A percentile compares a stretch with the other conserved stretches of the same genome.
Conservation (phyloP, 1,140 invertebrate genomes). For the Brachionus asplanchnoidis region DNA sequence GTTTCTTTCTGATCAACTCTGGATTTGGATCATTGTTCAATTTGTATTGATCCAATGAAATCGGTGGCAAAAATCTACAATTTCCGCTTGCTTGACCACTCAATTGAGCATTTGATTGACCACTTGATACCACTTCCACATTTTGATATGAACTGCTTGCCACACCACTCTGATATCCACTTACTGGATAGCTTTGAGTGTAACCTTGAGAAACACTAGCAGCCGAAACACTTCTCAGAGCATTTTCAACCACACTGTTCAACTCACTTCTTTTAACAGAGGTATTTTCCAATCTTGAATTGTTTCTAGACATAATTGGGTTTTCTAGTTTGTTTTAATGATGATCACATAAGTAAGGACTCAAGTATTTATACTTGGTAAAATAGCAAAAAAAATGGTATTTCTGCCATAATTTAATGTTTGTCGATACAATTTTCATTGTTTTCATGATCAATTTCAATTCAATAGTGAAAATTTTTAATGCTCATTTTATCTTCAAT, state of each 20-base stretch:
- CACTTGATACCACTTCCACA: background rate
- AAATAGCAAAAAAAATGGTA: background rate
- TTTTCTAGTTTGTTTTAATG: background rate
- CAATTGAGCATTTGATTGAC: background rate
- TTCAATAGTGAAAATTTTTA: background rate
- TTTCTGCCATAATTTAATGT: background rate
- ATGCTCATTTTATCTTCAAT: background rate
- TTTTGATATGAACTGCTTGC: background rate
- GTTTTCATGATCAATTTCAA: background rate
- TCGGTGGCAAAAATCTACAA: slow-evolving; percentile 16
- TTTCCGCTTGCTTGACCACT: background rate
- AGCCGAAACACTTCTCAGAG: background rate
- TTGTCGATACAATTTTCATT: slow-evolving; percentile 20
- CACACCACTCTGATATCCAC: background rate
- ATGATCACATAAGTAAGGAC: background rate
- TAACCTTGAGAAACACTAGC: background rate
- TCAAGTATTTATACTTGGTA: background rate
- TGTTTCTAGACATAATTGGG: background rate
- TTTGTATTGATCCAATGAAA: slow-evolving; percentile 28
- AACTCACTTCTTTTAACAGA: background rate
- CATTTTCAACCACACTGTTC: background rate
- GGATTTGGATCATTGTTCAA: slow-evolving; percentile 40
- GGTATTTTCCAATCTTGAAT: background rate
- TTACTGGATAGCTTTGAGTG: slow-evolving; percentile 6
- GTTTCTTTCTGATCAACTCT: slow-evolving; percentile 26